These are phyloP conservation scores for Lucifuga dentata DNA, from an alignment of 2,113 vertebrate genomes.

Conservation along the genomic window DNA sequence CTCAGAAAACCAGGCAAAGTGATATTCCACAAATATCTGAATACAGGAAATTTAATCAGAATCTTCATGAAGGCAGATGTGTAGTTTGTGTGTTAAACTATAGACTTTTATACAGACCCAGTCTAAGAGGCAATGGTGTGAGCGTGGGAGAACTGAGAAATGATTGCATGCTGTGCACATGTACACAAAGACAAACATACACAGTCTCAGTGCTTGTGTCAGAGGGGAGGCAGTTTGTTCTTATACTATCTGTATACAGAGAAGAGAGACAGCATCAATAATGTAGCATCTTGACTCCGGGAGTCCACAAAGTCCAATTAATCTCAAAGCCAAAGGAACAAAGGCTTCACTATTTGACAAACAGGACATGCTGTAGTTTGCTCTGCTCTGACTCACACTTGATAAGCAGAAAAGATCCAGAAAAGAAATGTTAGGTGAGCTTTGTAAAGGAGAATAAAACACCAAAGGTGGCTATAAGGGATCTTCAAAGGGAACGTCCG, in stretches of 20 bases:
- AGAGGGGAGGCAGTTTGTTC: slow-evolving; percentile 78
- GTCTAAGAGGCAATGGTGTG: slow-evolving; percentile 31
- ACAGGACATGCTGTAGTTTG: slow-evolving; percentile 80
- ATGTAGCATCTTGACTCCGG: slow-evolving; percentile 79
- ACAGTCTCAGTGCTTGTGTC: slow-evolving; percentile 62
- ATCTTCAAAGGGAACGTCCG: slow-evolving; percentile 81
- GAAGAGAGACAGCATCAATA: slow-evolving; percentile 83
- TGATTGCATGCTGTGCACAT: slow-evolving; percentile 31
- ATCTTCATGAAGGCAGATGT: slow-evolving; percentile 36
- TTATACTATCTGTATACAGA: slow-evolving; percentile 73
- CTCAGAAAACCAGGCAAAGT: slow-evolving; percentile 15
- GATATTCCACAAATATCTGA: slow-evolving; percentile 47
- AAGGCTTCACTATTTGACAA: slow-evolving; percentile 83
- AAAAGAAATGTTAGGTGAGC: slow-evolving; percentile 71
- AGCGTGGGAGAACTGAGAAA: slow-evolving; percentile 53
- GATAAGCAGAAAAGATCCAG: slow-evolving; percentile 72
- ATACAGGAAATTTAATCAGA: neutral
- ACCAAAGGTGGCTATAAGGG: slow-evolving; percentile 78
- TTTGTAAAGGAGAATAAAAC: slow-evolving; percentile 78
- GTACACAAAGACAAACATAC: slow-evolving; percentile 26
- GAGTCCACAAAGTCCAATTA: slow-evolving; percentile 86
- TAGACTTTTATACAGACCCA: slow-evolving; percentile 31
- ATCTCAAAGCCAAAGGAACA: slow-evolving; percentile 83
- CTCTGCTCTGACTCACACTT: slow-evolving; percentile 70
- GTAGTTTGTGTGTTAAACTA: slow-evolving; percentile 36